Base-by-base conservation (phyloP, 2,888 invertebrate species). In the Brenthis hecate region DNA sequence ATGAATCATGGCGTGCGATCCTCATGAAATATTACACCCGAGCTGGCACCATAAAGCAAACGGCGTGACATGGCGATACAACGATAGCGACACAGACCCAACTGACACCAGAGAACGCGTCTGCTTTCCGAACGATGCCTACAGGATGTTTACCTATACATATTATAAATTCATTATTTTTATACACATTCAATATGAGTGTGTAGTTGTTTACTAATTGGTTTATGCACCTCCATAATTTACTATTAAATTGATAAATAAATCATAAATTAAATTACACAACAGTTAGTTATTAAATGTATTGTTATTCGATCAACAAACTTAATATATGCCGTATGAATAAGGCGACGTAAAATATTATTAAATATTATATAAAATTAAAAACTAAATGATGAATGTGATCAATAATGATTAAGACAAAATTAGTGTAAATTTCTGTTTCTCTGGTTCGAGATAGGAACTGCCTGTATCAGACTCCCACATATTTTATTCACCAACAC, bases 21-120 rank as follows among this genome's bases (percentile, higher is more conserved):
- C 87, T 84, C 87, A 89, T 92, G 92, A 92, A 88, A 92, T 92
- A 92, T 92, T 92, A 91, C 91, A 89, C 87, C 85, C 81, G 81
- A 85, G 86, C 91, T 91, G 92, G 90, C 89, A 91, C 91, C 91
- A 92, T 92, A 92, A 92, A 92, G 89, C 91, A 92, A 91, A 91
- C 88, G 88, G 87, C 84, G 85, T 91, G 90, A 91, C 91, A 89
- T 83, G 83, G 86, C 91, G 92, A 92, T 92, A 92, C 92, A 91
- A 88, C 89, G 92, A 92, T 92, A 92, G 92, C 89, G 91, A 92
- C 92, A 91, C 87, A 85, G 84, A 82, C 82, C 85, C 88, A 89
- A 90, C 91, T 87, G 89, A 88, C 91, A 87, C 85, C 85, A 85
- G 85, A 87, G 85, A 88, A 87, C 91, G 87, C 85, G 89, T 82